Conservation (phyloP, 2,888 invertebrate species). For the Hemaris fuciformis region DNA sequence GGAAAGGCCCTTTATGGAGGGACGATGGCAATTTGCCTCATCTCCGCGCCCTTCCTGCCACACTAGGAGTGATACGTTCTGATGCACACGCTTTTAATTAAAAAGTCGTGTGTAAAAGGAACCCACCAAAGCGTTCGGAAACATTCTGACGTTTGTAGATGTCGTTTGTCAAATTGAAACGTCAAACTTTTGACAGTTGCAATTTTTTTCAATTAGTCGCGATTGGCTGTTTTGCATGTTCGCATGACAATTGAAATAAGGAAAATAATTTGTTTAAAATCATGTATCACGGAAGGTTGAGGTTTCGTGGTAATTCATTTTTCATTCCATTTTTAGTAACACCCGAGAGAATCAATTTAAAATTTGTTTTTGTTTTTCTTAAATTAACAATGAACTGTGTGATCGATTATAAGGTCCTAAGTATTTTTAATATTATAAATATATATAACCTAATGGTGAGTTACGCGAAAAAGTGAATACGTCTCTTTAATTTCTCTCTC, state of each 20-base stretch:
- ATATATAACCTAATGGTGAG: too few species aligned
- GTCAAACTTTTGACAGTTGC: conserved; percentile 12
- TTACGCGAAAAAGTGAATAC: too few species aligned
- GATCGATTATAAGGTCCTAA: too few species aligned
- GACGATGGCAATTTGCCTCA: conserved; percentile 40
- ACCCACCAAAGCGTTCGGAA: conserved; percentile 17
- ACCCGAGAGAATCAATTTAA: not conserved
- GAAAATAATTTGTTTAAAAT: not conserved
- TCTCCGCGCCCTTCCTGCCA: conserved; percentile 28
- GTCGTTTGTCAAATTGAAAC: conserved; percentile 16
- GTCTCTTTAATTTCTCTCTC: too few species aligned
- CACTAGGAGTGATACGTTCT: conserved; percentile 56
- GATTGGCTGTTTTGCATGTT: not conserved
- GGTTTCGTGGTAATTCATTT: conserved; percentile 1
- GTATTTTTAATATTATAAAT: too few species aligned
- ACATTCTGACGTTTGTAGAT: not conserved
- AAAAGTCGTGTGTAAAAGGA: conserved; percentile 64
- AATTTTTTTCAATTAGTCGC: not conserved
- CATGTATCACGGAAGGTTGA: not conserved
- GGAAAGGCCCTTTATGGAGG: conserved; percentile 43
- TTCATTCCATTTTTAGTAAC: not conserved
- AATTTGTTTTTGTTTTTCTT: not conserved
- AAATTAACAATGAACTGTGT: not conserved
- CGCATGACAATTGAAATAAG: conserved; percentile 1
- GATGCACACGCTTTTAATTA: conserved; percentile 61